Conservation (phyloP, 1,140 invertebrate species). For the Anadara kagoshimensis region DNA sequence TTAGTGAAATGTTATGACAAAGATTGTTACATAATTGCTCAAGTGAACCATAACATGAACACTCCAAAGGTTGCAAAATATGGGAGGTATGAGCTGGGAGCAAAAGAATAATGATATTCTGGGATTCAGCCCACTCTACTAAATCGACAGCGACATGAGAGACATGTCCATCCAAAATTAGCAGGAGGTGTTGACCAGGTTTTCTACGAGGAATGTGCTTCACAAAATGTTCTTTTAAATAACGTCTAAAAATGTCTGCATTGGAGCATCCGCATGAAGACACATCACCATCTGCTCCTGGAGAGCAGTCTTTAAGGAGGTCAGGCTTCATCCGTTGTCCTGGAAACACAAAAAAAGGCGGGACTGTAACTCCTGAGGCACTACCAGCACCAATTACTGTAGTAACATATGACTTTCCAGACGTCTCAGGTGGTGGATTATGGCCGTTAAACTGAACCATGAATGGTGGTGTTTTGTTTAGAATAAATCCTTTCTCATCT, state of each 20-base stretch:
- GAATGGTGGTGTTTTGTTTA: not conserved
- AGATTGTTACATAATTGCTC: conserved; percentile 31
- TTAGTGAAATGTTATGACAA: conserved; percentile 14
- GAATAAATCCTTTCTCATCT: conserved; percentile 71
- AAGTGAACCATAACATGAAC: conserved; percentile 33
- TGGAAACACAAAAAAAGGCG: conserved; percentile 71
- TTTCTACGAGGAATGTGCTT: not conserved
- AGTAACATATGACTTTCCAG: conserved; percentile 55
- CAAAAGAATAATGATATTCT: conserved; percentile 51
- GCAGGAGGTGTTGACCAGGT: too few species aligned
- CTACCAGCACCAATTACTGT: conserved; percentile 70
- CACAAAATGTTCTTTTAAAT: conserved; percentile 28
- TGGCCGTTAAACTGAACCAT: too few species aligned
- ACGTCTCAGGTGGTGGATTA: too few species aligned
- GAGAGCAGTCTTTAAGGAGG: conserved; percentile 25
- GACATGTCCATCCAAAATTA: conserved; percentile 68
- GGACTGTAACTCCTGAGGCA: conserved; percentile 62
- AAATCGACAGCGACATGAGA: conserved; percentile 34
- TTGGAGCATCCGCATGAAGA: conserved; percentile 37
- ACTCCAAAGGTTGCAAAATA: conserved; percentile 39
- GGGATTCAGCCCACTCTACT: conserved; percentile 39
- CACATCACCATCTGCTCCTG: conserved; percentile 25
- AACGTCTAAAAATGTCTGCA: conserved; percentile 27
- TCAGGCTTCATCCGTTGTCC: conserved; percentile 63
- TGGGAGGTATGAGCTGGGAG: conserved; percentile 52